Evolutionary conservation across 2,888 invertebrate species (phyloP).

Genomic region (Mellilla xanthometata): DNA sequence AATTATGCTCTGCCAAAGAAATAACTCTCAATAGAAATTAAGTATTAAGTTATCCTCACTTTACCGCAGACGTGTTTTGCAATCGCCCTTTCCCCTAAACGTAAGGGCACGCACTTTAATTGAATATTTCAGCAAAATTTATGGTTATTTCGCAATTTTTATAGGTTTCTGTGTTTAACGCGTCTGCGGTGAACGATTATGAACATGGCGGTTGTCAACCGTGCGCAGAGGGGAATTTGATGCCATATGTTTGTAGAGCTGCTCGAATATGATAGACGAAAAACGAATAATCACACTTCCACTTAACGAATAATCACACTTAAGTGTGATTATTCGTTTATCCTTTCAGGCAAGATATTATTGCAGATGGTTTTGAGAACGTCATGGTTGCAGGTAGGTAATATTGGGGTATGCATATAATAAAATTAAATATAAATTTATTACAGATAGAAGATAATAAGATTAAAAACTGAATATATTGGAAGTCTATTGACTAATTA

Average conservation of each 20-base stretch:
- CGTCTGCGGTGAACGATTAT: slow-evolving; percentile 68
- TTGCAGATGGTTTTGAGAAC: too few species aligned
- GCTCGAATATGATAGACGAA: slow-evolving; percentile 19
- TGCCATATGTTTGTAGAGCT: slow-evolving; percentile 22
- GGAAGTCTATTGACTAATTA: too few species aligned
- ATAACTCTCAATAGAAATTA: slow-evolving; percentile 1
- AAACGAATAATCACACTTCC: too few species aligned
- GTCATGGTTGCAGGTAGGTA: too few species aligned
- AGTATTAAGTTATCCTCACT: slow-evolving; percentile 29
- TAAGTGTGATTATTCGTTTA: too few species aligned
- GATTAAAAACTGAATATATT: too few species aligned
- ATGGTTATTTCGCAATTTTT: slow-evolving; percentile 73
- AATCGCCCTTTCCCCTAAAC: slow-evolving; percentile 22
- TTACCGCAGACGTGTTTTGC: slow-evolving; percentile 16
- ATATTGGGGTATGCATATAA: too few species aligned
- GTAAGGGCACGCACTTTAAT: slow-evolving; percentile 44
- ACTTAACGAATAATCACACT: too few species aligned
- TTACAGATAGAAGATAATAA: too few species aligned
- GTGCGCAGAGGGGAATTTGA: slow-evolving; percentile 38
- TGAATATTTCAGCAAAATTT: slow-evolving; percentile 68
- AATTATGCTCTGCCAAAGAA: neutral
- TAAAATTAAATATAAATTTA: too few species aligned
- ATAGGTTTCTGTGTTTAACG: slow-evolving; percentile 74
- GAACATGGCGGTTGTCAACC: slow-evolving; percentile 64
- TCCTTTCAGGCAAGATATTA: too few species aligned